These are phyloP conservation scores for Cyprinodon tularosa DNA, from an alignment of 2,113 vertebrate genomes.

Conservation along the genomic window DNA sequence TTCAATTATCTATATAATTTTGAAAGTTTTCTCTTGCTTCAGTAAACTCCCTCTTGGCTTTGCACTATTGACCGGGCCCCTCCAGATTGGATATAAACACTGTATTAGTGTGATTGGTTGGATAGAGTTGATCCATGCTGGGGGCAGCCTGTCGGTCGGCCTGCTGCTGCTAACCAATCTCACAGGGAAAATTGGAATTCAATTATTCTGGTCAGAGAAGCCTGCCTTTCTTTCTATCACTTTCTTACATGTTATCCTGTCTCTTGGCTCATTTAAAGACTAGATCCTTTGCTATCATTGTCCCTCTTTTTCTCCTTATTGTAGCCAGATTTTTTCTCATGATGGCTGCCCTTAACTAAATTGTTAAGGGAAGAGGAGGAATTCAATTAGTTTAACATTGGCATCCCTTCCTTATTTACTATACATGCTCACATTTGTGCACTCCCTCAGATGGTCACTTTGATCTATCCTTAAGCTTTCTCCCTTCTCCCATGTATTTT, in stretches of 20 bases:
- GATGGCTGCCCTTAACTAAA: slow-evolving; percentile 26
- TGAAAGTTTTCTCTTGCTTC: slow-evolving; percentile 19
- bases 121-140: slow-evolving; percentile 66
- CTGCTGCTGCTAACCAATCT: slow-evolving; percentile 72
- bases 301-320: slow-evolving; percentile 8
- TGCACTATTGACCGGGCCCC: slow-evolving; percentile 56
- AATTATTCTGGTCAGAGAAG: slow-evolving; percentile 70
- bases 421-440: slow-evolving; percentile 54
- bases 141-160: slow-evolving; percentile 63
- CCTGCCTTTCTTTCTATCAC: slow-evolving; percentile 24
- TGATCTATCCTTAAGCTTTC: slow-evolving; percentile 24
- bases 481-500: slow-evolving; percentile 10
- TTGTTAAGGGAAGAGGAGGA: slow-evolving; percentile 22
- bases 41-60: slow-evolving; percentile 43
- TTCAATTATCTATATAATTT: slow-evolving; percentile 39
- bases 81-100: slow-evolving; percentile 70
- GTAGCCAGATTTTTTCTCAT: slow-evolving; percentile 36
- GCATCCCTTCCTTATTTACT: slow-evolving; percentile 53
- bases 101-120: slow-evolving; percentile 76
- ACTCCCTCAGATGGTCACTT: slow-evolving; percentile 51
- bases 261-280: slow-evolving; percentile 32
- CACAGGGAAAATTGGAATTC: slow-evolving; percentile 72
- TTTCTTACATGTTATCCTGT: slow-evolving; percentile 61
- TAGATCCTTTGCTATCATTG: slow-evolving; percentile 29
- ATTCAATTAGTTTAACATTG: slow-evolving; percentile 59